Evolutionary conservation across 2,113 vertebrate genomes (phyloP), one percentile per base, ranked within the genome.

Genomic region (Anhinga rufa): DNA sequence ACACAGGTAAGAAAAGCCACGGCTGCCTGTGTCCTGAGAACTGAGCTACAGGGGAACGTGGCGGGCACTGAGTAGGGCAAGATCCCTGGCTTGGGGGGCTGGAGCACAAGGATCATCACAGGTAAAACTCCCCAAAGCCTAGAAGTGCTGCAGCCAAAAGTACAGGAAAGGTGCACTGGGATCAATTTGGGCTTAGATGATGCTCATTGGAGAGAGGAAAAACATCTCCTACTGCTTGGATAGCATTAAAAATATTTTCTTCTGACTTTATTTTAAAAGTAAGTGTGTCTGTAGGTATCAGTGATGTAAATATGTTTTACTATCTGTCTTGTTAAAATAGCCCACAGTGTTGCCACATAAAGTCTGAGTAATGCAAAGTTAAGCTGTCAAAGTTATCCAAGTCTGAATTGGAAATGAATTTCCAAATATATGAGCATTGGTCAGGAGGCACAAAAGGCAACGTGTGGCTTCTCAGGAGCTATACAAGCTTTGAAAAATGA

Each of bases 1-100:
- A 98, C 77, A 99, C 98, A 0, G 99, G 99, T 99, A 85, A 97
- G 98, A 88, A 70, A 82, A 72, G 54, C 7, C 12, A 4, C 6
- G 3, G n/a, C 55, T 68, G 44, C 34, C 20, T 36, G 72, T 1
- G 1, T 26, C 17, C 34, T 0, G 0, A 29, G 28, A 54, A 17
- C 0, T 6, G 44, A 68, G 42, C 29, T 57, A 12, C 0, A 11
- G 17, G 3, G 13, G 14, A 9, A 9, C 5, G 25, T 15, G 38
- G 51, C 18, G 61, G 26, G 17, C 28, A 29, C 24, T 10, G 54
- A 24, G 48, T 5, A 10, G n/a, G 46, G 31, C 0, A 0, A 42
- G 52, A 65, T 8, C 15, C 5, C 18, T 48, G 71, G 26, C 65
- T 15, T 49, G 10, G 12, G 17, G 26, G 38, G 29, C n/a, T 87